A percentile compares a stretch with the other conserved stretches of the same genome.
phyloP scores from a whole-genome alignment of 1,140 invertebrate species.

The Cherax quadricarinatus region DNA sequence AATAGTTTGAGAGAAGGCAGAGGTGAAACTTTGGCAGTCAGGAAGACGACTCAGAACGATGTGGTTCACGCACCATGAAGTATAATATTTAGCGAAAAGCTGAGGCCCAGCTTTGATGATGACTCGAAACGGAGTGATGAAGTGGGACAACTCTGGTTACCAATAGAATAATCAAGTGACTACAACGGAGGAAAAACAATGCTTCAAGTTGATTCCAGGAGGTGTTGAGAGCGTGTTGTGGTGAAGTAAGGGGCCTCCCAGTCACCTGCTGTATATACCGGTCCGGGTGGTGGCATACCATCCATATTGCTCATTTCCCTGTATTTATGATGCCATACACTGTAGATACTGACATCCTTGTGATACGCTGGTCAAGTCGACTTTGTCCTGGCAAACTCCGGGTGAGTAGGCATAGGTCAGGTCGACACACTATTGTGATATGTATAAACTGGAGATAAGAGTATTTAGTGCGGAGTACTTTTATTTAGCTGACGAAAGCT shows the following conservation, averaged over 20 bases:
- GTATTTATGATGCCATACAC: constrained; percentile 70
- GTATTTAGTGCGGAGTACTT: constrained; percentile 23
- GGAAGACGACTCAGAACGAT: neutral
- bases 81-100: too few species aligned
- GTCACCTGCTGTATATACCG: constrained; percentile 10
- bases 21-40: neutral
- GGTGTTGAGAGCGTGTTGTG: neutral
- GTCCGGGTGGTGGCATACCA: constrained; percentile 23
- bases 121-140: neutral
- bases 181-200: neutral
- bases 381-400: neutral
- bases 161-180: neutral
- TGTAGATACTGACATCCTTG: constrained; percentile 60
- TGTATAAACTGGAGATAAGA: constrained; percentile 39
- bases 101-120: too few species aligned
- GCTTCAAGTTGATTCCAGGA: neutral
- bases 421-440: constrained; percentile 51
- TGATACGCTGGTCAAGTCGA: constrained; percentile 65
- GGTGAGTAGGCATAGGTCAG: neutral
- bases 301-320: constrained; percentile 59
- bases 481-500: constrained; percentile 28
- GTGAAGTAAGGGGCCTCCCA: neutral
- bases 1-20: neutral
- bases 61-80: neutral
- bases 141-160: neutral